Conservation (phyloP, 1,140 invertebrate genomes). For the Drosophila obscura region DNA sequence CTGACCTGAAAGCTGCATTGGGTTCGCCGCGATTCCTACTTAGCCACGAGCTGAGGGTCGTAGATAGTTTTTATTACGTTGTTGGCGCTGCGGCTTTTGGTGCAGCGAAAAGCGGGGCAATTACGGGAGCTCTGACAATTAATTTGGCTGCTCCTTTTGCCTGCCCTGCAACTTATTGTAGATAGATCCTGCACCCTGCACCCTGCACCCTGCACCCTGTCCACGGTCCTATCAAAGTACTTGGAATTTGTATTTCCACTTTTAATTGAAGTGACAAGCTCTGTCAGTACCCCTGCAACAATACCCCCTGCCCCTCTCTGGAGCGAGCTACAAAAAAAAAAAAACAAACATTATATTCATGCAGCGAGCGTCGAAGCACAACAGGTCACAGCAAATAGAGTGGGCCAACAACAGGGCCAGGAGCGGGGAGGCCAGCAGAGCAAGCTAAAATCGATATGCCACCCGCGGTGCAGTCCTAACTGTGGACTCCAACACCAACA, state of each 20-base stretch:
- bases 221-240: not conserved
- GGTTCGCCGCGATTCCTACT: constrained; percentile 27
- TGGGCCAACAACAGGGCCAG: constrained; percentile 7
- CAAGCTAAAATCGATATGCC: constrained; percentile 59
- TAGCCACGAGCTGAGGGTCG: constrained; percentile 15
- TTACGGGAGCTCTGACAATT: constrained; percentile 52
- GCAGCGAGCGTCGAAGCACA: constrained; percentile 36
- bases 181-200: constrained; percentile 5
- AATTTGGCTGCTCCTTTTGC: constrained; percentile 30
- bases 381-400: constrained; percentile 44
- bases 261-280: constrained; percentile 52
- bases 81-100: constrained; percentile 49
- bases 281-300: not conserved
- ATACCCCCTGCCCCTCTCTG: not conserved
- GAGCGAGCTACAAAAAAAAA: not conserved
- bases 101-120: constrained; percentile 51
- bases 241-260: constrained; percentile 51
- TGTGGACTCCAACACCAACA: not conserved
- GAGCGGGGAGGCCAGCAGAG: not conserved
- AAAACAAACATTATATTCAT: constrained; percentile 39
- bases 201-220: constrained; percentile 4
- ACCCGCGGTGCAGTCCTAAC: constrained; percentile 31
- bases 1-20: constrained; percentile 13
- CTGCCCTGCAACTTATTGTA: not conserved
- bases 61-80: constrained; percentile 47